These are phyloP conservation scores for Eublepharis macularius DNA, from an alignment of 2,113 vertebrate species.

Conservation along the genomic window DNA sequence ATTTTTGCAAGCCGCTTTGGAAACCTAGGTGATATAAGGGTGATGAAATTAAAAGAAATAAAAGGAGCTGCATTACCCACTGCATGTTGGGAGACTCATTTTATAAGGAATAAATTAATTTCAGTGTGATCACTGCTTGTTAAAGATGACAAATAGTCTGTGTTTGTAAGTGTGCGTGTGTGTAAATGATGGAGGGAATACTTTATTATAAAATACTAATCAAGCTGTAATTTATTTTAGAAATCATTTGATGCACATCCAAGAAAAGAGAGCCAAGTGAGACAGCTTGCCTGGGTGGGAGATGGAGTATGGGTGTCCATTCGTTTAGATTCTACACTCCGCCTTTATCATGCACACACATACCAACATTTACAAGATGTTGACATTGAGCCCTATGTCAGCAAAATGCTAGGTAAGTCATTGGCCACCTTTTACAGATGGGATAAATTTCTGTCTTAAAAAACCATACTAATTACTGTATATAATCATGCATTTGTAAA, in stretches of 20 bases:
- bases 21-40: no score
- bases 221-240: slow-evolving; percentile 59
- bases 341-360: slow-evolving; percentile 90
- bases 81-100: no score
- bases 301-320: slow-evolving; percentile 94
- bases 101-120: no score
- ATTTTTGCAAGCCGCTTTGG: no score
- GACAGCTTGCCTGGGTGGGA: slow-evolving; percentile 89
- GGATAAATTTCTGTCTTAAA: neutral
- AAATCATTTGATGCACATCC: slow-evolving; percentile 93
- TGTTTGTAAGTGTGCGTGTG: no score
- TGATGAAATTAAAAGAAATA: no score
- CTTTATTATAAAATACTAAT: slow-evolving; percentile 2
- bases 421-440: neutral
- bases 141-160: neutral
- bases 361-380: slow-evolving; percentile 92
- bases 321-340: slow-evolving; percentile 88
- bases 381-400: slow-evolving; percentile 92
- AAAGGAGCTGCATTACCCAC: no score
- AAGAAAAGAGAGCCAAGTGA: slow-evolving; percentile 90
- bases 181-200: neutral
- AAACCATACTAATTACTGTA: neutral
- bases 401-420: slow-evolving; percentile 92
- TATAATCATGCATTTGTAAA: neutral
- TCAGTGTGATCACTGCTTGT: no score